Base-by-base conservation (phyloP, 2,113 vertebrate genomes). In the Micromys minutus region DNA sequence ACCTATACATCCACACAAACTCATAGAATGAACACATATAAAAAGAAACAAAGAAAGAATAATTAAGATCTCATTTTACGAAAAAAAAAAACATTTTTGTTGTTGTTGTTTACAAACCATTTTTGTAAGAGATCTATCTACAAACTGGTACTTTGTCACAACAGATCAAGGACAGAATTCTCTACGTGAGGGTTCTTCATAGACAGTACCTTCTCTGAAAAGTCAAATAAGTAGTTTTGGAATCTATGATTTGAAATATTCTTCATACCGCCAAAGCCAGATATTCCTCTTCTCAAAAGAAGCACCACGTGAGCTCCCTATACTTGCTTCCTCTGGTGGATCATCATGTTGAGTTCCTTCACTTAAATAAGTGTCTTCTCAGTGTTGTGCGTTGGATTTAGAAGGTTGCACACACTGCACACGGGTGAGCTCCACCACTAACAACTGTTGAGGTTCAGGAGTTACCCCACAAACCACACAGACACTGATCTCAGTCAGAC, bases 221-320 rank as follows among this genome's bases (percentile, higher is more conserved):
- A 94, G 57, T 26, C 15, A 55, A 52, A 34, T 76, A 92, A n/a
- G 11, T 81, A 17, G 31, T 85, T 47, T 94, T 87, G 75, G 47
- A 77, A 76, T 84, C 34, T 88, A n/a, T 29, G 15, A 79, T 92
- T 22, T 92, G 42, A 55, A 4, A 47, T 95, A 69, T 65, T 86
- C 79, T 89, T 95, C n/a, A 52, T 29, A 45, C 59, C 19, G 34
- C 9, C 24, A 77, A 2, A 90, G 34, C 50, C 89, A 92, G 36
- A 61, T 85, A 9, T 39, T 91, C 39, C 26, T 93, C n/a, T 94
- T 96, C 63, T 76, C 19, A 63, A 80, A 91, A 94, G 45, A 94
- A 75, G 1, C 39, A 42, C 7, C 1, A 47, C 0, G 1, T 3
- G 34, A 39, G 13, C 39, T 24, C 59, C 67, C 24, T 50, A 6